Base-by-base conservation (phyloP, 2,113 vertebrate genomes). In the Theristicus caerulescens region DNA sequence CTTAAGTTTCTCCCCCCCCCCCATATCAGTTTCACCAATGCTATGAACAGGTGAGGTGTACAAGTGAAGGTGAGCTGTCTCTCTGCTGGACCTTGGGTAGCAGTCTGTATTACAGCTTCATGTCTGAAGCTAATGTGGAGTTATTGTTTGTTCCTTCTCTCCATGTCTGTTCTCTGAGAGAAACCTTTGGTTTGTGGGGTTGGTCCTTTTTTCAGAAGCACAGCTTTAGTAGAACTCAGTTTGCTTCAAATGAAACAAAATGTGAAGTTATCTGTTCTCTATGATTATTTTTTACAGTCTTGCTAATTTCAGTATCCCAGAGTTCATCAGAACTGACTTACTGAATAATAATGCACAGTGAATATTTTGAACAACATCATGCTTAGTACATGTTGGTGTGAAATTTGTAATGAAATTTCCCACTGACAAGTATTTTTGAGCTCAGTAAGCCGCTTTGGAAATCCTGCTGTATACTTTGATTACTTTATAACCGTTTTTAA, bases 41-140 rank as follows among this genome's bases (percentile, higher is more conserved):
- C n/a, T 34, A 5, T 6, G 40, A 17, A 14, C 8, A 24, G 54
- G 49, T 24, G 49, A 51, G 49, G 49, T 51, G 24, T 51, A 24
- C 49, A 29, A 36, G 29, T 9, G 40, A 38, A 58, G 38, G 71
- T 57, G 65, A 52, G 34, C 54, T 52, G 24, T 49, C 15, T 58
- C 29, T 64, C 36, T 25, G 6, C 16, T 64, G 34, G 51, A 24
- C 42, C 32, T 59, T n/a, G 44, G 58, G 18, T 38, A 65, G 38
- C 64, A 42, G 36, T 64, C 38, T 11, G 49, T 88, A 27, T 59
- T 66, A 19, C 24, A 27, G 58, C 58, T 25, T 66, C 36, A 17
- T 1, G 1, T 1, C 4, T 57, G 71, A 57, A 81, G 25, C 70
- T 61, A 10, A 11, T n/a, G 6, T 0, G 2, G 49, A 57, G 29